phyloP scores from a whole-genome alignment of 2,113 vertebrate genomes.

The Lepisosteus osseus region DNA sequence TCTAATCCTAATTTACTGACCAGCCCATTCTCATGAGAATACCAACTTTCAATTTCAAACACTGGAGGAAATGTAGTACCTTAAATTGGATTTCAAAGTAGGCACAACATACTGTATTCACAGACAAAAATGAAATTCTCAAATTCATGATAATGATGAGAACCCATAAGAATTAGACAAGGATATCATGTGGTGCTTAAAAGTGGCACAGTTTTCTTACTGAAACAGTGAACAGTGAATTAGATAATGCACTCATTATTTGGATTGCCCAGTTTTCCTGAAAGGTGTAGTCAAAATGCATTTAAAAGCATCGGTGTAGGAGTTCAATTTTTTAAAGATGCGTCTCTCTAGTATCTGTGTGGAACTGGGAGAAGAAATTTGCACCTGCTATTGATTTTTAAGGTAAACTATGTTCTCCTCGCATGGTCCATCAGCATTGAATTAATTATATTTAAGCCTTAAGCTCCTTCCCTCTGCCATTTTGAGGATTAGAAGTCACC shows the following conservation, averaged over 20 bases:
- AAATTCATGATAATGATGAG: constrained; percentile 7
- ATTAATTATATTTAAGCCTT: neutral
- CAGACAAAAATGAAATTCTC: neutral
- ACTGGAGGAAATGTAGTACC: too few species aligned
- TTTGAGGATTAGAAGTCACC: neutral
- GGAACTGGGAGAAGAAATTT: neutral
- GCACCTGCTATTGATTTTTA: neutral
- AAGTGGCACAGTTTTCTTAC: too few species aligned
- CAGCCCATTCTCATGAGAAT: too few species aligned
- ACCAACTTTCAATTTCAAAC: too few species aligned
- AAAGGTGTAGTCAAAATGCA: neutral
- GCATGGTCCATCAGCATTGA: neutral
- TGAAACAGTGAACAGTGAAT: constrained; percentile 12
- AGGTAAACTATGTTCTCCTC: neutral
- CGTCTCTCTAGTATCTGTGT: neutral
- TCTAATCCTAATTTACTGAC: too few species aligned
- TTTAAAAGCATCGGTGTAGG: neutral
- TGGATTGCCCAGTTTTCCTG: constrained; percentile 16
- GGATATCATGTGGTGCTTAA: constrained; percentile 35
- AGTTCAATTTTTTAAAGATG: neutral
- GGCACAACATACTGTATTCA: constrained; percentile 1
- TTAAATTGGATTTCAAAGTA: too few species aligned
- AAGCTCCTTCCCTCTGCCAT: neutral
- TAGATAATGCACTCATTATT: constrained; percentile 31
- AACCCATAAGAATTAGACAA: constrained; percentile 31